Percentiles rank a stretch among this genome's conserved stretches.
These are phyloP conservation scores for Pelobates fuscus DNA, from an alignment of 2,113 vertebrate species.

Conservation along the genomic window DNA sequence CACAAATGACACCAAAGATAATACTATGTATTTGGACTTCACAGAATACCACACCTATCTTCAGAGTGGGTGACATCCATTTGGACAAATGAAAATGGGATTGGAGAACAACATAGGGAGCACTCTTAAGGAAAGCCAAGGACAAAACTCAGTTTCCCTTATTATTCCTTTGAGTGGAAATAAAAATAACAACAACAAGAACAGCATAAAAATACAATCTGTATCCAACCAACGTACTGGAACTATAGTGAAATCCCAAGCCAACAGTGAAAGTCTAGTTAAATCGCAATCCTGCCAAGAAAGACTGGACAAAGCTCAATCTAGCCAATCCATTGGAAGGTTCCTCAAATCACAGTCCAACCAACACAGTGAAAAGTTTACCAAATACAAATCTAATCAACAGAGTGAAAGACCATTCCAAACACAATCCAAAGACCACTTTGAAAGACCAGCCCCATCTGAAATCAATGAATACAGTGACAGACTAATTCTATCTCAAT, in stretches of 20 bases:
- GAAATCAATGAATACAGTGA: no score
- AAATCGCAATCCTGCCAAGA: neutral
- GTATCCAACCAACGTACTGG: neutral
- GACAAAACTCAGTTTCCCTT: neutral
- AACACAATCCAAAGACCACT: neutral
- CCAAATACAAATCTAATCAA: neutral
- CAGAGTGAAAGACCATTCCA: neutral
- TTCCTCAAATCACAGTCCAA: neutral
- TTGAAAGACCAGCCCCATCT: no score
- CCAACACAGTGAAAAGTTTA: neutral
- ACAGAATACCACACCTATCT: no score
- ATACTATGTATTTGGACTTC: no score
- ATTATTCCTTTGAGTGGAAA: neutral
- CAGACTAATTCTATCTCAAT: neutral
- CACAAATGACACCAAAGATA: no score
- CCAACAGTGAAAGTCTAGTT: rapidly evolving
- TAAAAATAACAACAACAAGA: neutral
- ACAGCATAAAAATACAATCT: neutral
- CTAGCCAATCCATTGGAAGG: neutral
- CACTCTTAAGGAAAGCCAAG: constrained; percentile 15
- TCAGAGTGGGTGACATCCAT: neutral
- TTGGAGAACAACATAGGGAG: constrained; percentile 5
- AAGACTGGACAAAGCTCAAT: neutral
- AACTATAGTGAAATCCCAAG: rapidly evolving
- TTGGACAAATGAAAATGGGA: constrained; percentile 46